A percentile compares a stretch with the other conserved stretches of the same genome.
Conservation (phyloP, 1,140 invertebrate species). For the Trichoplusia ni region DNA sequence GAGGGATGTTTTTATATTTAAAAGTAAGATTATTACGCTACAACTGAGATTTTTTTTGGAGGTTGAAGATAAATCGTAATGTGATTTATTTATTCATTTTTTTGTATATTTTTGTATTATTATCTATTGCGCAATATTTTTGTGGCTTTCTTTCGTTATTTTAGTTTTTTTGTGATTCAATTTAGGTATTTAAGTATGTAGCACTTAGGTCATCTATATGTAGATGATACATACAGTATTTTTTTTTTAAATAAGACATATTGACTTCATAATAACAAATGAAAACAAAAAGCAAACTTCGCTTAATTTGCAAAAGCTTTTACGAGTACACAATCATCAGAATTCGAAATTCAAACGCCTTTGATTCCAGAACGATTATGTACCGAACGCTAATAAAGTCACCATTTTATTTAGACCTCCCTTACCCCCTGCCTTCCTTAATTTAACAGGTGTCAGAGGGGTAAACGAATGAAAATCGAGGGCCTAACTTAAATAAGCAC, state of each 20-base stretch:
- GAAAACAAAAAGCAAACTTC: constrained; percentile 58
- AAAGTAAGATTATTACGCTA: too few relatives aligned
- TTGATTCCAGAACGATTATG: constrained; percentile 72
- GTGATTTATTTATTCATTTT: too few relatives aligned
- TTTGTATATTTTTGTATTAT: too few relatives aligned
- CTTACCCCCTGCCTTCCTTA: constrained; percentile 30
- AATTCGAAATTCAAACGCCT: constrained; percentile 59
- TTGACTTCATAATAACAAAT: neutral
- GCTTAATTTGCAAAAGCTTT: constrained; percentile 66
- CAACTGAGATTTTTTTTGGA: too few relatives aligned
- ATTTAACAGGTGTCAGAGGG: constrained; percentile 8
- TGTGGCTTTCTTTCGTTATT: too few relatives aligned
- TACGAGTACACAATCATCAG: constrained; percentile 64
- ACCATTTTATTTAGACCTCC: constrained; percentile 59
- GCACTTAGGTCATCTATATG: too few relatives aligned
- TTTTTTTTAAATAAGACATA: neutral
- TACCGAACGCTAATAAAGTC: constrained; percentile 64
- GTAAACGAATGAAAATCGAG: constrained; percentile 36
- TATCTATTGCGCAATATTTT: too few relatives aligned
- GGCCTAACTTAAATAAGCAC: constrained; percentile 60
- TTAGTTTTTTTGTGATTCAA: too few relatives aligned
- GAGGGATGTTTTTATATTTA: too few relatives aligned
- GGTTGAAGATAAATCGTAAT: too few relatives aligned
- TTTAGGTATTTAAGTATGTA: too few relatives aligned
- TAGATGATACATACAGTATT: too few relatives aligned